Evolutionary conservation across 1,140 invertebrate species (phyloP).

Genomic region (Cotesia vestalis): DNA sequence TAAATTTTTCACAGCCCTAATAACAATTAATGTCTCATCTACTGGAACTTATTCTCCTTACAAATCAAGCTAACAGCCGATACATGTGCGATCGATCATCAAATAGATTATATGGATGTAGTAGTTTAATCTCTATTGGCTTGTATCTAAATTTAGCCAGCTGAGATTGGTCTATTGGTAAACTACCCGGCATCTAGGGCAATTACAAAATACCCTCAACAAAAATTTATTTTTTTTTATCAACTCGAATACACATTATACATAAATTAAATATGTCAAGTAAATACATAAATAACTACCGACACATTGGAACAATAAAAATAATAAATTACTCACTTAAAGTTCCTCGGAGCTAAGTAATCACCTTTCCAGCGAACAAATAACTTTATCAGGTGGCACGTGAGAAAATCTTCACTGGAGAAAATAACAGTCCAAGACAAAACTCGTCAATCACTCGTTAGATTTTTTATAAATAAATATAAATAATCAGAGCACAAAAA

Average conservation of each 20-base stretch:
- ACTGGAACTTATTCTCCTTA: no score
- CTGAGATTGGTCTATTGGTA: conserved; percentile 51
- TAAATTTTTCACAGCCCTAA: no score
- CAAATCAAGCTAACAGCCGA: background rate
- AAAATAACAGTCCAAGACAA: no score
- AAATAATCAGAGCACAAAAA: no score
- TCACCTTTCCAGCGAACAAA: no score
- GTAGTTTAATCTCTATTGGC: background rate
- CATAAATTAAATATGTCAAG: no score
- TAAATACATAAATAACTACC: no score
- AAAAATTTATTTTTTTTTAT: conserved; percentile 25
- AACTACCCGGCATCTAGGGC: conserved; percentile 58
- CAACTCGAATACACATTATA: background rate
- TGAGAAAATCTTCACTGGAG: background rate
- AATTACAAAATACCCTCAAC: conserved; percentile 53
- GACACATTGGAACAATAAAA: background rate
- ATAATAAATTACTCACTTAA: background rate
- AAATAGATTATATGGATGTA: conserved; percentile 2
- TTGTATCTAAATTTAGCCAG: conserved; percentile 51
- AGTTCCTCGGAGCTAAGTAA: background rate
- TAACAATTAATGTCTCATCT: no score
- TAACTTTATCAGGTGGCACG: no score
- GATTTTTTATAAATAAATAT: no score
- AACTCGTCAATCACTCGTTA: no score
- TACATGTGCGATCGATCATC: conserved; percentile 1